Percentiles rank a stretch among this genome's conserved stretches.
Evolutionary conservation across 2,888 invertebrate species (phyloP).

Genomic region (Callinectes sapidus): DNA sequence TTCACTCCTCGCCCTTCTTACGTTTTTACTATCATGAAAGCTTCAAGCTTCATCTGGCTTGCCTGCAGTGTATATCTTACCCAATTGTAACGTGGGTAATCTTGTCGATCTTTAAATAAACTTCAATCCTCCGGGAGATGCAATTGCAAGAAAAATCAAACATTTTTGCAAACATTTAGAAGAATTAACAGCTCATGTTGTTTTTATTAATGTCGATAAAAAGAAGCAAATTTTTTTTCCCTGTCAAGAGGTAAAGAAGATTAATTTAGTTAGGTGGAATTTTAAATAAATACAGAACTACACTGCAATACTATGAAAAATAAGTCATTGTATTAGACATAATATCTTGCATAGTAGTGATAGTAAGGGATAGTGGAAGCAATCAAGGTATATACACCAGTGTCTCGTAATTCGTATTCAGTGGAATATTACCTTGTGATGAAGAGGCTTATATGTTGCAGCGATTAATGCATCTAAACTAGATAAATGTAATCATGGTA

Average conservation of each 20-base stretch:
- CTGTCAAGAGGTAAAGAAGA: not conserved
- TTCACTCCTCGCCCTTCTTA: no score
- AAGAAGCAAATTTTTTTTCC: not conserved
- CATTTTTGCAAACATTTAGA: not conserved
- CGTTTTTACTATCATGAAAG: no score
- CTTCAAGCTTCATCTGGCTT: no score
- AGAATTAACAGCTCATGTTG: not conserved
- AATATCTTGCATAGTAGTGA: not conserved
- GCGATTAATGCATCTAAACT: no score
- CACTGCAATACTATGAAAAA: not conserved
- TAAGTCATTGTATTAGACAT: not conserved
- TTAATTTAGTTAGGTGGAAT: not conserved
- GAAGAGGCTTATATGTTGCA: not conserved
- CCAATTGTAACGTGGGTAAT: not conserved
- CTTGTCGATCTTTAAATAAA: not conserved
- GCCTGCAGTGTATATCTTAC: no score
- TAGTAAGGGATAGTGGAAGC: not conserved
- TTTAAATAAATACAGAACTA: not conserved
- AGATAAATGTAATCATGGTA: no score
- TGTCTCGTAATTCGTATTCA: not conserved
- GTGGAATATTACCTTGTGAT: not conserved
- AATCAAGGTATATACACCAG: not conserved
- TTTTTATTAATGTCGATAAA: not conserved
- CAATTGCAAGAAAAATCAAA: not conserved
- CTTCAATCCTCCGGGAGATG: not conserved